Conservation (phyloP, 2,888 invertebrate genomes). For the Noctuana brunneofusca region DNA sequence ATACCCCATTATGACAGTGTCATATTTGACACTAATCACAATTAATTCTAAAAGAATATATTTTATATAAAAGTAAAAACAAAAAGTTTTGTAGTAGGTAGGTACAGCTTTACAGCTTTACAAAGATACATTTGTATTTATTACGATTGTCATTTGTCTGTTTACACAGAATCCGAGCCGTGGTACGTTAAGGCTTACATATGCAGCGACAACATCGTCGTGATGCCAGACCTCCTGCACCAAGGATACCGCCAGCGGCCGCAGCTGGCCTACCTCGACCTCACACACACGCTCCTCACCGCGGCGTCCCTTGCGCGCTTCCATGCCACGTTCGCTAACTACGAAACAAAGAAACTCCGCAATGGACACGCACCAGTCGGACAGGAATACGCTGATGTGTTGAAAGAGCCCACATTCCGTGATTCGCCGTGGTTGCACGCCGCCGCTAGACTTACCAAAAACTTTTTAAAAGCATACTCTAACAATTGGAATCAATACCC, state of each 20-base stretch:
- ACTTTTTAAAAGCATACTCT: slow-evolving; percentile 57
- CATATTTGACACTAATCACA: too few relatives aligned
- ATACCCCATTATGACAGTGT: too few relatives aligned
- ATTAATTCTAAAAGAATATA: too few relatives aligned
- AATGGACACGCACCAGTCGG: slow-evolving; percentile 40
- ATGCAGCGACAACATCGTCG: slow-evolving; percentile 56
- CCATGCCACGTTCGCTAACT: slow-evolving; percentile 65
- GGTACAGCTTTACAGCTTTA: too few relatives aligned
- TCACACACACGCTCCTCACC: slow-evolving; percentile 51
- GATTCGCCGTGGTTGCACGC: slow-evolving; percentile 59
- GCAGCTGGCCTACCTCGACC: slow-evolving; percentile 49
- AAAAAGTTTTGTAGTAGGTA: too few relatives aligned
- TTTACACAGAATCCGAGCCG: slow-evolving; percentile 39
- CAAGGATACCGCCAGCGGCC: slow-evolving; percentile 56
- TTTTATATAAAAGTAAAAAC: too few relatives aligned
- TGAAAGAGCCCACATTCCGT: slow-evolving; percentile 54
- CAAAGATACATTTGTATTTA: neutral
- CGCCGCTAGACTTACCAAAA: slow-evolving; percentile 56
- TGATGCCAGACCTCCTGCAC: slow-evolving; percentile 63
- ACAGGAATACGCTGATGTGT: slow-evolving; percentile 48
- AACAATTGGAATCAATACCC: slow-evolving; percentile 45
- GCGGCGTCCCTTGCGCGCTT: slow-evolving; percentile 58
- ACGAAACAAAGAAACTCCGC: slow-evolving; percentile 45
- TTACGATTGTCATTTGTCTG: neutral
- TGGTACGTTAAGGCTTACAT: slow-evolving; percentile 60